These are phyloP conservation scores for Silurus meridionalis DNA, from an alignment of 2,113 vertebrate species.

Conservation along the genomic window DNA sequence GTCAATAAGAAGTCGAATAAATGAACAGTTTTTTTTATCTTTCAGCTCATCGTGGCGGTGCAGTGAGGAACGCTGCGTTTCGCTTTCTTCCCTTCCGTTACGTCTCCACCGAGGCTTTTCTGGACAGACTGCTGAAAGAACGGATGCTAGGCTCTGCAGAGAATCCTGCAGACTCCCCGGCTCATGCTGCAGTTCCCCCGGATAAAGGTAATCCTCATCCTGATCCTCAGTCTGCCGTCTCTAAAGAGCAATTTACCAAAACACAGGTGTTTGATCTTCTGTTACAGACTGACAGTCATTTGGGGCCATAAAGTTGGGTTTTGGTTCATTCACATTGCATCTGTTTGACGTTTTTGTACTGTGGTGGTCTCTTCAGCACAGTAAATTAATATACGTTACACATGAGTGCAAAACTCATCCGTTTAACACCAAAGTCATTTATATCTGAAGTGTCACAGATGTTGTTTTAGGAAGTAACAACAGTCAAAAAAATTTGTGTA, in stretches of 20 bases:
- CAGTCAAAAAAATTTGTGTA: not conserved
- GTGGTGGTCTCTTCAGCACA: not conserved
- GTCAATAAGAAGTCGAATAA: too few relatives aligned
- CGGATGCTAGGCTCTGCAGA: constrained; percentile 55
- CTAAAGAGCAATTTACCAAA: constrained; percentile 11
- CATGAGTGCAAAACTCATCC: not conserved
- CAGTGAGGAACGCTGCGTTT: constrained; percentile 41
- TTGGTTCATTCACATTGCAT: not conserved
- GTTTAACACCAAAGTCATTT: not conserved
- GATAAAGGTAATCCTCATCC: constrained; percentile 64
- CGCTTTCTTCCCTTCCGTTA: constrained; percentile 63
- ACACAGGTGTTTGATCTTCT: not conserved
- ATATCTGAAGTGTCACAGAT: not conserved
- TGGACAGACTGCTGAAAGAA: constrained; percentile 65
- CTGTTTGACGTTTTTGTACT: not conserved
- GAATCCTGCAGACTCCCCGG: constrained; percentile 13
- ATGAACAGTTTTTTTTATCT: constrained; percentile 57
- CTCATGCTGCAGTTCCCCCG: constrained; percentile 57
- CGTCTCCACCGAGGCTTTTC: constrained; percentile 68
- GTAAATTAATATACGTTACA: not conserved
- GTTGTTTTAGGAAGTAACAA: not conserved
- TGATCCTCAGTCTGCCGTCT: not conserved
- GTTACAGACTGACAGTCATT: not conserved
- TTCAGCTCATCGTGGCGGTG: constrained; percentile 44
- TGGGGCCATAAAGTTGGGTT: not conserved